Base-by-base conservation (phyloP, 1,140 invertebrate genomes). In the Cydia fagiglandana region DNA sequence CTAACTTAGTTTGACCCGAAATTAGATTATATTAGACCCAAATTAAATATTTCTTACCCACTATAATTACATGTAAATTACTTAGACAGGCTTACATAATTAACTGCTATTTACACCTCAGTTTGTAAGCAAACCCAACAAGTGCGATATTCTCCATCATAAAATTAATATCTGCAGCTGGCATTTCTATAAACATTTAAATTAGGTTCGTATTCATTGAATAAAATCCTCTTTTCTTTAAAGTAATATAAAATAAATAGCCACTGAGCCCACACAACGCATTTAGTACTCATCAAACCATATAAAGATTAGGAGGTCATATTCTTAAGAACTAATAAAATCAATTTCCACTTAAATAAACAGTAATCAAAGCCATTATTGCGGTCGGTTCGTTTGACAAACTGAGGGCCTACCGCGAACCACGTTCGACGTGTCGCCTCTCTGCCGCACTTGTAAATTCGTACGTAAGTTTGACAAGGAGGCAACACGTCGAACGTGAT, bases 311-410 rank as follows among this genome's bases (percentile, higher is more conserved):
- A 86, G 80, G 79, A 64, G 76, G 74, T 80, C 73, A 84, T 88
- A 86, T 84, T 84, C 83, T 84, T 84, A 84, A 81, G 85, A 86
- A 88, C 88, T 89, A 85, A 88, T 86, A 81, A 84, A 86, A 87
- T 87, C 81, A 81, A 79, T 79, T 83, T 82, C 80, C 77, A 80
- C 84, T 83, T 84, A 80, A 82, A 75, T 79, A 75, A 78, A 78
- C 74, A 77, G 77, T 75, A 82, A 80, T 85, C 77, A 80, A 82
- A 80, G 77, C 76, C 78, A 74, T 73, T 82, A 84, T 87, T 81
- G 86, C 70, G 24, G 80, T 75, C 85, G 87, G 85, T 76, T 73
- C 64, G 80, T 88, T 86, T 88, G 85, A 87, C 79, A 75, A 74
- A 79, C 77, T n/a, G n/a, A n/a, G n/a, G n/a, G n/a, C n/a, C n/a